Conservation (phyloP, 2,113 vertebrate genomes). For the Jaculus jaculus region DNA sequence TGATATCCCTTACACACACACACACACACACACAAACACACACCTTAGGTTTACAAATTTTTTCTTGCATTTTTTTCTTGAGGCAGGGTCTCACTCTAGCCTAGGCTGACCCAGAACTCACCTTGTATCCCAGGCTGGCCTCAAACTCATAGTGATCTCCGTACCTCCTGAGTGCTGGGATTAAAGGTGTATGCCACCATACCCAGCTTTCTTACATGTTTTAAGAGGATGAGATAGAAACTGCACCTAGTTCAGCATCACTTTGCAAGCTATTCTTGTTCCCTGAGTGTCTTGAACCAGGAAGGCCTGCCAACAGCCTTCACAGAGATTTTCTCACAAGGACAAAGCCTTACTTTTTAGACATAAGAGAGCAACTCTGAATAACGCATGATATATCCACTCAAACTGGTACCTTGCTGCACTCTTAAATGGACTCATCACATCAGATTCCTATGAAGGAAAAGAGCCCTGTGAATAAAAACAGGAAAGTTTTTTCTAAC, state of each 20-base stretch:
- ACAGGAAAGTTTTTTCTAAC: neutral
- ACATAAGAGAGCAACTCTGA: neutral
- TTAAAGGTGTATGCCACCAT: too few relatives aligned
- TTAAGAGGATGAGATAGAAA: neutral
- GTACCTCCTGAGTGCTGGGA: too few relatives aligned
- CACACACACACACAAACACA: neutral
- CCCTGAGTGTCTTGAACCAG: neutral
- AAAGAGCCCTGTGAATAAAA: neutral
- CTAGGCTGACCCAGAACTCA: too few relatives aligned
- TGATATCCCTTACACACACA: neutral
- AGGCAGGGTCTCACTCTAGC: too few relatives aligned
- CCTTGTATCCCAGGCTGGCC: too few relatives aligned
- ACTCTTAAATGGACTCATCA: neutral
- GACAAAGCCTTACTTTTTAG: slow-evolving; percentile 6
- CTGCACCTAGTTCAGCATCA: neutral
- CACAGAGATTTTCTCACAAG: neutral
- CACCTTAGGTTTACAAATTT: neutral
- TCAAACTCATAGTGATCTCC: too few relatives aligned
- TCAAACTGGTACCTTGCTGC: neutral
- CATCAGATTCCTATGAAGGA: neutral
- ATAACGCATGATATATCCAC: neutral
- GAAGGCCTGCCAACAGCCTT: neutral
- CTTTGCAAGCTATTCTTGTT: neutral
- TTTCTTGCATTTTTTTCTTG: neutral
- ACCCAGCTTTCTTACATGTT: too few relatives aligned